These are phyloP conservation scores for Streblospio benedicti DNA, from an alignment of 1,140 invertebrate genomes.

Conservation along the genomic window DNA sequence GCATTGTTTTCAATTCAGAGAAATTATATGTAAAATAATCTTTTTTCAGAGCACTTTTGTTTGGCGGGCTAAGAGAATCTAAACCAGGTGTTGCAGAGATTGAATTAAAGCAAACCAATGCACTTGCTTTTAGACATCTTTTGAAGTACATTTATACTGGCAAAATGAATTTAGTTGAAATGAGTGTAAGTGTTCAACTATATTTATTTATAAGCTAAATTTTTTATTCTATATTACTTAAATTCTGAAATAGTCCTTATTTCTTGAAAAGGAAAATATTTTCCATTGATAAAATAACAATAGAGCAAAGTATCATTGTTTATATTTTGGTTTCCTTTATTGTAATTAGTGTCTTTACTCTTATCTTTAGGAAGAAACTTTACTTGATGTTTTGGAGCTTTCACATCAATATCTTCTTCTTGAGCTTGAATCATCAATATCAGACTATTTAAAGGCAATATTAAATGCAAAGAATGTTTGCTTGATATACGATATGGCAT, in stretches of 20 bases:
- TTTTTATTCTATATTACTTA: too few relatives aligned
- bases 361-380: conserved; percentile 61
- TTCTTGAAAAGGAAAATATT: conserved; percentile 1
- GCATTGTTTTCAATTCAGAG: background rate
- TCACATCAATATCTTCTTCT: conserved; percentile 92
- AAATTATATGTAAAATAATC: too few relatives aligned
- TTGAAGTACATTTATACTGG: conserved; percentile 93
- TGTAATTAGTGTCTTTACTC: background rate
- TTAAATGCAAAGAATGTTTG: conserved; percentile 82
- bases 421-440: conserved; percentile 81
- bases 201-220: too few relatives aligned
- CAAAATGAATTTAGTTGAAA: conserved; percentile 68
- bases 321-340: background rate
- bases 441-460: conserved; percentile 81
- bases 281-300: background rate
- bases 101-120: conserved; percentile 71
- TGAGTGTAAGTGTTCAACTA: conserved; percentile 53
- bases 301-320: background rate
- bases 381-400: conserved; percentile 77
- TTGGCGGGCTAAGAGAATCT: conserved; percentile 85
- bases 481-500: conserved; percentile 81
- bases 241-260: too few relatives aligned
- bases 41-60: conserved; percentile 63
- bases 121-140: conserved; percentile 79
- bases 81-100: conserved; percentile 63